phyloP scores from a whole-genome alignment of 2,113 vertebrate species.

The Otocyon megalotis region DNA sequence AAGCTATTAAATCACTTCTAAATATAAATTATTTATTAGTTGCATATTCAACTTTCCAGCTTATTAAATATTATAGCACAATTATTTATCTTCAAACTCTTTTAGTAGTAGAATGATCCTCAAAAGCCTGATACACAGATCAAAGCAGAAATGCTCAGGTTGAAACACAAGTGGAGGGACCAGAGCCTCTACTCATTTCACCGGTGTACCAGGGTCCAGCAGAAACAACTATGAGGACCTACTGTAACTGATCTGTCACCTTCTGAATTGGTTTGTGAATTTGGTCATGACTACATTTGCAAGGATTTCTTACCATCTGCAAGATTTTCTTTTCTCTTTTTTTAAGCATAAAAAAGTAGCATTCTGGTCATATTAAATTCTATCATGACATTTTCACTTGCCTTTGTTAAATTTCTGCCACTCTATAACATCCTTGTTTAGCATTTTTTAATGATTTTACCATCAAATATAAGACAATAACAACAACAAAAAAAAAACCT shows the following conservation, averaged over 20 bases:
- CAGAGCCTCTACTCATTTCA: too few relatives aligned
- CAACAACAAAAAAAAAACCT: neutral
- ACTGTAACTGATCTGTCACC: neutral
- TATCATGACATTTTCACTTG: neutral
- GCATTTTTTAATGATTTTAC: neutral
- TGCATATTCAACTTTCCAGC: neutral
- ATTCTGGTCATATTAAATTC: slow-evolving; percentile 20
- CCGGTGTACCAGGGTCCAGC: too few relatives aligned
- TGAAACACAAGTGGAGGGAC: neutral
- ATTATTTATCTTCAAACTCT: neutral
- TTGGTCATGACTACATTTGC: neutral
- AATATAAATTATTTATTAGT: slow-evolving; percentile 2
- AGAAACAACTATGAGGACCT: neutral
- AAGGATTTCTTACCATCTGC: neutral
- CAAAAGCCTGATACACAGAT: neutral
- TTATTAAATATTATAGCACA: neutral
- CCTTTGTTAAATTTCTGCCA: slow-evolving; percentile 12
- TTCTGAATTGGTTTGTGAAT: neutral
- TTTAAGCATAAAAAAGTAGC: neutral
- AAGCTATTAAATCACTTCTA: neutral
- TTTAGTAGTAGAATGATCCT: neutral
- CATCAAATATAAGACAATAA: neutral
- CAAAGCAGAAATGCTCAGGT: neutral
- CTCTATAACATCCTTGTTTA: neutral
- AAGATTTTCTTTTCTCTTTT: neutral